Conservation (phyloP, 2,888 invertebrate species). For the Schizaphis graminum region DNA sequence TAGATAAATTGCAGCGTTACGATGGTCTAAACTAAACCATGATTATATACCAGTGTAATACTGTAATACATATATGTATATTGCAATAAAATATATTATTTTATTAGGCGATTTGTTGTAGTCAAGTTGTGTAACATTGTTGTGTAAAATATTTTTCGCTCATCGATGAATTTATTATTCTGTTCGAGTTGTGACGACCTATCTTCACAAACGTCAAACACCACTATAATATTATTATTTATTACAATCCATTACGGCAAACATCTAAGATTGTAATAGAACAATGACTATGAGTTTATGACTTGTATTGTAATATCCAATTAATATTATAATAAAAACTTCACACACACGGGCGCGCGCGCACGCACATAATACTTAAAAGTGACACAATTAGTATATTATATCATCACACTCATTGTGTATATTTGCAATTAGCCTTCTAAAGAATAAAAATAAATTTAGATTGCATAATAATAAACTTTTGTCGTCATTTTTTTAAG, state of each 20-base stretch:
- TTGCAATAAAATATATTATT: slow-evolving; percentile 20
- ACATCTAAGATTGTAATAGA: background rate
- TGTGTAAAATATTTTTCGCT: slow-evolving; percentile 19
- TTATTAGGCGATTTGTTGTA: background rate
- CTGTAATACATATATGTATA: background rate
- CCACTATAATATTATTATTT: background rate
- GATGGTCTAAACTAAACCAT: background rate
- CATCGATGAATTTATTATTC: background rate
- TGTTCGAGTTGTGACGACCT: slow-evolving; percentile 8
- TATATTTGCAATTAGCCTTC: slow-evolving; percentile 17
- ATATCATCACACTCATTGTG: slow-evolving; percentile 21
- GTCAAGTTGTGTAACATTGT: background rate
- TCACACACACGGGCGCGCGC: background rate
- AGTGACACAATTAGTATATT: slow-evolving; percentile 25
- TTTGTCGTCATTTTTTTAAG: background rate
- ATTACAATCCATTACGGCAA: slow-evolving; percentile 1
- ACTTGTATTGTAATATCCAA: slow-evolving; percentile 30
- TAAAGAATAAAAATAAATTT: background rate
- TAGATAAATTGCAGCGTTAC: background rate
- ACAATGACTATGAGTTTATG: slow-evolving; percentile 34
- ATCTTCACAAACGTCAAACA: background rate
- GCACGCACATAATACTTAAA: background rate
- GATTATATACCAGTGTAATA: background rate
- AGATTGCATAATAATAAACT: background rate
- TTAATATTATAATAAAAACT: slow-evolving; percentile 12